These are phyloP conservation scores for Drosophila tristis DNA, from an alignment of 1,140 invertebrate species.

Conservation along the genomic window DNA sequence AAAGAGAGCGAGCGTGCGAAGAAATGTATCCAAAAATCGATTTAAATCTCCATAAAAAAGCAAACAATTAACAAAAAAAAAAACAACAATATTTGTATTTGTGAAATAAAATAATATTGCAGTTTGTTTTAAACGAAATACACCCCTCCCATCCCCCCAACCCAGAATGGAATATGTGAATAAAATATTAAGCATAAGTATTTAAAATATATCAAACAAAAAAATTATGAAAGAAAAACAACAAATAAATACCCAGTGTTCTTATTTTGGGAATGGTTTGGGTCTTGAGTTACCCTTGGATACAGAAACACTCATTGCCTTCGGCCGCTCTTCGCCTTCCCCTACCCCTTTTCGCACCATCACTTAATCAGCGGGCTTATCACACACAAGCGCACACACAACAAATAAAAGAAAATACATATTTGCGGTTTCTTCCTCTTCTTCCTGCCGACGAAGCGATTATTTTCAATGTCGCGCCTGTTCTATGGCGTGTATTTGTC, in stretches of 20 bases:
- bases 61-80: conserved; percentile 12
- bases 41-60: conserved; percentile 43
- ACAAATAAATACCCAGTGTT: not conserved
- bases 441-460: conserved; percentile 42
- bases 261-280: conserved; percentile 15
- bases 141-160: conserved; percentile 32
- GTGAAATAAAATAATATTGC: conserved; percentile 78
- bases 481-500: conserved; percentile 16
- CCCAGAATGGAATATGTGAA: conserved; percentile 76
- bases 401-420: not conserved
- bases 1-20: not conserved
- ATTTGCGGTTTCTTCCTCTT: conserved; percentile 26
- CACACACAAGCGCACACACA: conserved; percentile 11
- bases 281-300: conserved; percentile 17
- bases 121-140: conserved; percentile 70
- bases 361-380: conserved; percentile 28
- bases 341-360: not conserved
- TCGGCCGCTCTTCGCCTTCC: not conserved
- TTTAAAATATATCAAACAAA: conserved; percentile 82
- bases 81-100: conserved; percentile 55
- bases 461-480: conserved; percentile 77
- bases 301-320: not conserved
- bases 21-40: conserved; percentile 35
- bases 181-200: conserved; percentile 80
- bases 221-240: conserved; percentile 65